Percentiles rank a stretch among this genome's conserved stretches.
Conservation (phyloP, 2,113 vertebrate species). For the Cavia aperea region DNA sequence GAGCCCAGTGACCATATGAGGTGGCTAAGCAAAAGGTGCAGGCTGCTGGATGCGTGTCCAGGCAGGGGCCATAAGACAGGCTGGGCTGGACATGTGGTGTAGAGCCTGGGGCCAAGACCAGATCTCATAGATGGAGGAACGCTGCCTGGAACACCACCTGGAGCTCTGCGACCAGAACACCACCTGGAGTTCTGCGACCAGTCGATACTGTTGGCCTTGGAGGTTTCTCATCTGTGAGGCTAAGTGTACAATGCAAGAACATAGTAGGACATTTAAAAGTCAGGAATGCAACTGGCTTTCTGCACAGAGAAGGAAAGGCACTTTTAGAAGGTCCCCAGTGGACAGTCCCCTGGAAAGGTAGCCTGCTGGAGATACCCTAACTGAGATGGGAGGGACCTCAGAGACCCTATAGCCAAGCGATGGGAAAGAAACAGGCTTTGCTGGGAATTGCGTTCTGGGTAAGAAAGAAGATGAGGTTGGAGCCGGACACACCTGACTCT, state of each 20-base stretch:
- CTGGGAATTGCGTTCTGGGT: background rate
- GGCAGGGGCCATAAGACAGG: background rate
- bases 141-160: background rate
- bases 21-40: background rate
- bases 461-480: background rate
- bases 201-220: background rate
- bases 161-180: background rate
- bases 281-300: background rate
- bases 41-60: background rate
- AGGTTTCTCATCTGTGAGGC: background rate
- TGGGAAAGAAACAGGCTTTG: background rate
- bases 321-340: fast-evolving
- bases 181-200: background rate
- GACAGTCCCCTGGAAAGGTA: background rate
- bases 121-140: background rate
- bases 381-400: background rate
- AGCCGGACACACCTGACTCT: background rate
- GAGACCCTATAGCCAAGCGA: background rate
- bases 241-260: background rate
- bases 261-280: background rate
- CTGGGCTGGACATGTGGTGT: fast-evolving
- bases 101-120: background rate
- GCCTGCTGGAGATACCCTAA: too few relatives aligned
- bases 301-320: background rate
- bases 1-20: background rate